Conservation (phyloP, 2,113 vertebrate genomes). For the Pelecanus crispus region DNA sequence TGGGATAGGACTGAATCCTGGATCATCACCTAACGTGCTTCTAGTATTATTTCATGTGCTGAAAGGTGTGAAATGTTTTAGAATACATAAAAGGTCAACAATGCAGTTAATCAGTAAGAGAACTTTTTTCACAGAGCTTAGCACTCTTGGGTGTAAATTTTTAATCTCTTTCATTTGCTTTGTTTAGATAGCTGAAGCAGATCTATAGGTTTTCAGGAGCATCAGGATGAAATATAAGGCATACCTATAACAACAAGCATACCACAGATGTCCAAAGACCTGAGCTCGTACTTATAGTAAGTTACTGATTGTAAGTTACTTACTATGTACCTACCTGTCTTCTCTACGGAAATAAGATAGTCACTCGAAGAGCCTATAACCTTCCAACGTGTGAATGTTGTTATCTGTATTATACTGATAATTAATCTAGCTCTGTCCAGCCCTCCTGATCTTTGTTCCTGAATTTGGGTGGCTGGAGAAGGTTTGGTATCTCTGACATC, state of each 20-base stretch:
- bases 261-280: background rate
- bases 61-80: background rate
- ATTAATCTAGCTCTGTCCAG: background rate
- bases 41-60: background rate
- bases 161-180: background rate
- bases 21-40: background rate
- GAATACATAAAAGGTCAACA: background rate
- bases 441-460: fast-evolving
- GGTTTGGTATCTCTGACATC: background rate
- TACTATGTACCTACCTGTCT: too few relatives aligned
- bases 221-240: background rate
- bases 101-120: background rate
- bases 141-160: background rate
- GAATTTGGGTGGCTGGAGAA: background rate
- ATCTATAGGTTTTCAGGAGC: background rate
- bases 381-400: background rate
- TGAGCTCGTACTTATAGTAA: background rate
- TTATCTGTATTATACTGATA: background rate
- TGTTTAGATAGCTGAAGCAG: background rate
- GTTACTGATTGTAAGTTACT: background rate
- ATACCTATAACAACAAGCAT: background rate
- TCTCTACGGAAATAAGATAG: background rate
- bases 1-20: background rate
- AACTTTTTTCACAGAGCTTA: background rate
- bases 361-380: background rate